Evolutionary conservation across 2,113 vertebrate species (phyloP), one percentile per base, ranked within the genome.

Genomic region (Nestor notabilis): DNA sequence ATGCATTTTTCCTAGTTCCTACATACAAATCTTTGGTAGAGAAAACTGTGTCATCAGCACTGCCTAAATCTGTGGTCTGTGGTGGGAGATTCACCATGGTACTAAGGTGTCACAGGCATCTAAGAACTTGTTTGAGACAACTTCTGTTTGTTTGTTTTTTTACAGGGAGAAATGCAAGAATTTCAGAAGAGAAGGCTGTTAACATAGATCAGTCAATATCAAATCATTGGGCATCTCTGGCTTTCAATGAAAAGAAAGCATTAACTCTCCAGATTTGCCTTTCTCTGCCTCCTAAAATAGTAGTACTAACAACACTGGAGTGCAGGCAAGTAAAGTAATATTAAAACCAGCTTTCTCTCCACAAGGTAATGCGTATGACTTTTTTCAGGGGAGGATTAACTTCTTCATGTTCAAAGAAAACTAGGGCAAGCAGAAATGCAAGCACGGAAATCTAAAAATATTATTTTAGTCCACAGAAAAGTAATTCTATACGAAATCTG

Each of bases 381-480:
- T 64, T 77, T 92, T 96, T 87, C 69, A 84, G 61, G n/a, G 35
- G 8, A 87, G 35, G 65, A 96, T 94, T 95, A 91, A 84, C 77
- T 87, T 85, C 81, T 75, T 91, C 74, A 31, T 33, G 65, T 79
- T 94, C 83, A 89, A 87, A 96, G 69, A 92, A 93, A 96, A 91
- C 64, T 75, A 93, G 65, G 52, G 39, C 52, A 91, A 94, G 52
- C 47, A 93, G 81, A 93, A 91, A 94, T 35, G 46, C 76, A 89
- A 87, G 83, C 64, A 83, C 17, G 13, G 53, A 81, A 90, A 90
- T 58, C 50, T 77, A 81, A 96, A 95, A 96, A 87, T 47, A 71
- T 21, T 93, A 35, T 43, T 13, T 82, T 50, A 84, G 77, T 89
- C n/a, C 77, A 87, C 27, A 75, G 55, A 79, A 96, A 79, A 95